phyloP scores from a whole-genome alignment of 2,797 vertebrate genomes.

The Manis javanica region DNA sequence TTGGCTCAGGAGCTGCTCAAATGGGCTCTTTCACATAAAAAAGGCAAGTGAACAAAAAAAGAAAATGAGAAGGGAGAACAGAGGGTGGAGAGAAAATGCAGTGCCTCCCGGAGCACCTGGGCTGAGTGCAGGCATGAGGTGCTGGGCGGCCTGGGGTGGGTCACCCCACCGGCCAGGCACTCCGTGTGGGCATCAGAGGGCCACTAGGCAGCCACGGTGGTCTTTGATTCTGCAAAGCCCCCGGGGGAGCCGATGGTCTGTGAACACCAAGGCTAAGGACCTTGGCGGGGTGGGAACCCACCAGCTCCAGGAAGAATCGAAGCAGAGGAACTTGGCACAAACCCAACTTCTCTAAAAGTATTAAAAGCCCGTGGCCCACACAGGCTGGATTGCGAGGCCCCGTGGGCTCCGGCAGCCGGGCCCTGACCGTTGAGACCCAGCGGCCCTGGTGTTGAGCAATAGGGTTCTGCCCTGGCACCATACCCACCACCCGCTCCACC shows the following conservation, averaged over 20 bases:
- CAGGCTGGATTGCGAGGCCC: conserved; percentile 66
- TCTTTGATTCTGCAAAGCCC: not conserved
- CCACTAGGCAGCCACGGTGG: rapidly evolving
- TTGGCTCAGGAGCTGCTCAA: not conserved
- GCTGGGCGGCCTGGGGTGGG: not conserved
- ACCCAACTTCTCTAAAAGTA: conserved; percentile 92
- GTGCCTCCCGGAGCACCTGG: rapidly evolving
- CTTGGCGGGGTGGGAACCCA: conserved; percentile 46
- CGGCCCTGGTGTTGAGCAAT: conserved; percentile 84
- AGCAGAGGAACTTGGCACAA: conserved; percentile 89
- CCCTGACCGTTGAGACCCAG: conserved; percentile 84
- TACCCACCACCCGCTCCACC: not conserved
- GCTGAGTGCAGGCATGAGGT: not conserved
- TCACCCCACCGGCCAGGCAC: not conserved
- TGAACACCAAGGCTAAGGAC: conserved; percentile 63
- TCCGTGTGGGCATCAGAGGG: not conserved
- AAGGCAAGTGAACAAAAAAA: not conserved
- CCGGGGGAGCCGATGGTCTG: not conserved
- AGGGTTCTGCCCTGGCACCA: not conserved
- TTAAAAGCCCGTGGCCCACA: conserved; percentile 88
- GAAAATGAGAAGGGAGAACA: not conserved
- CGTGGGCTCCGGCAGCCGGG: conserved; percentile 19
- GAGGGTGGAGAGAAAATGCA: rapidly evolving
- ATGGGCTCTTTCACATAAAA: not conserved
- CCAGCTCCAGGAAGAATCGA: conserved; percentile 92